Base-by-base conservation (phyloP, 2,888 invertebrate genomes). In the Tipula confusa region DNA sequence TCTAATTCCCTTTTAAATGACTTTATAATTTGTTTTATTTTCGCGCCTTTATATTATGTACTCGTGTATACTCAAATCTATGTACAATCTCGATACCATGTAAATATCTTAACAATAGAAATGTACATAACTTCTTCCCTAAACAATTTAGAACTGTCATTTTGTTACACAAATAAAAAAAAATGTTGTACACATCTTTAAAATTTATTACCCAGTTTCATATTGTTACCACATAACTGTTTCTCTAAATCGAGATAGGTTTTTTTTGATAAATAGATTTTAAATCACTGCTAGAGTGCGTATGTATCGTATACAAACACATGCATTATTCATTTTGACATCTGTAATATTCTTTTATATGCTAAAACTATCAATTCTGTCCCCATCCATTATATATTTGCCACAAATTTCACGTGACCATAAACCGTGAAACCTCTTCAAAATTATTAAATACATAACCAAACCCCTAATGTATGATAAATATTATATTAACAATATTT, bases 371-470 rank as follows among this genome's bases (percentile, higher is more conserved):
- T 64, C 64, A 24, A 43, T 64, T 64, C 24, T 9, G 24, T 64
- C 64, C 64, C 64, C 64, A 64, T 64, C 18, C 24, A 64, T 9
- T n/a, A 31, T 7, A 31, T 64, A 64, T 64, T 24, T 64, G 15
- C 43, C 43, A 64, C 9, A 64, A 24, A 80, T 80, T 29, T 80
- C 80, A 80, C 80, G 80, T 80, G 80, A 29, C 80, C 80, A 80
- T 80, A 80, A 31, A 80, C 80, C 80, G 80, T 80, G 80, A 80
- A 80, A 80, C 80, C 31, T 29, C 29, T 80, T 64, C 24, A 64
- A 64, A 64, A 9, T 2, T 64, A 64, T 64, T 64, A 64, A 64
- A 64, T 64, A 64, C 64, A 64, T 64, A 64, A 64, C 64, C 64
- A 64, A 64, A 64, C 64, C 64, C 64, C 64, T 64, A 24, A 64